Evolutionary conservation across 2,888 invertebrate genomes (phyloP).

Genomic region (Diplolepis rosae): DNA sequence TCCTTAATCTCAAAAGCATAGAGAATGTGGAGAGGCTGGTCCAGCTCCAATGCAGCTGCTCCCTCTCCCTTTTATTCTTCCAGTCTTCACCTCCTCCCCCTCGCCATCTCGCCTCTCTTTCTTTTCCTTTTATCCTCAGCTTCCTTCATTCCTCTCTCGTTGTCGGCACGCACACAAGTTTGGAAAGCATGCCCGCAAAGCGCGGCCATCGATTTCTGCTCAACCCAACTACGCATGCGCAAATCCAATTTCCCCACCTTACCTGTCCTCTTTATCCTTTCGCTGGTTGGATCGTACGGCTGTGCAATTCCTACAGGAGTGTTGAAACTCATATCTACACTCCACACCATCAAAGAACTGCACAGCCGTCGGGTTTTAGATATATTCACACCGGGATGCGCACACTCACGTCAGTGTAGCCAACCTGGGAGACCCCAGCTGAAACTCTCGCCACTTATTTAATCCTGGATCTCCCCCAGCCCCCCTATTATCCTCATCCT

Average conservation of each 20-base stretch:
- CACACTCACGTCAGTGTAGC: slow-evolving; percentile 9
- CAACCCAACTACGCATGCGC: slow-evolving; percentile 55
- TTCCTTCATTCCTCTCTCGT: slow-evolving; percentile 44
- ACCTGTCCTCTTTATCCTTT: slow-evolving; percentile 36
- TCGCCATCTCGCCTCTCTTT: slow-evolving; percentile 27
- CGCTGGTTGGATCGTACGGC: slow-evolving; percentile 37
- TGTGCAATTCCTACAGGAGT: slow-evolving; percentile 35
- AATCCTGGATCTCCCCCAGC: slow-evolving; percentile 49
- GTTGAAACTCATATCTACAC: background rate
- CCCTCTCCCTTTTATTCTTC: slow-evolving; percentile 3
- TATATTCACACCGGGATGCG: slow-evolving; percentile 30
- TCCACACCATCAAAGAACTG: background rate
- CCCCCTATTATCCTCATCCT: no score
- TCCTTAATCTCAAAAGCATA: background rate
- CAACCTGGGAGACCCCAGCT: slow-evolving; percentile 39
- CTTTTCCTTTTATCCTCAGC: slow-evolving; percentile 28
- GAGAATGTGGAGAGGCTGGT: background rate
- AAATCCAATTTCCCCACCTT: slow-evolving; percentile 34
- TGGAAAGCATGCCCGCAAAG: slow-evolving; percentile 48
- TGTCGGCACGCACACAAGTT: background rate
- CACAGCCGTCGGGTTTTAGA: slow-evolving; percentile 9
- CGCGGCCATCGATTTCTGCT: slow-evolving; percentile 67
- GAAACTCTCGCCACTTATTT: slow-evolving; percentile 52
- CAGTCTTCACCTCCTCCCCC: slow-evolving; percentile 26
- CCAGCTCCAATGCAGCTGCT: slow-evolving; percentile 6